Percentiles rank a stretch among this genome's conserved stretches.
Conservation (phyloP, 2,113 vertebrate species). For the Sitta europaea region DNA sequence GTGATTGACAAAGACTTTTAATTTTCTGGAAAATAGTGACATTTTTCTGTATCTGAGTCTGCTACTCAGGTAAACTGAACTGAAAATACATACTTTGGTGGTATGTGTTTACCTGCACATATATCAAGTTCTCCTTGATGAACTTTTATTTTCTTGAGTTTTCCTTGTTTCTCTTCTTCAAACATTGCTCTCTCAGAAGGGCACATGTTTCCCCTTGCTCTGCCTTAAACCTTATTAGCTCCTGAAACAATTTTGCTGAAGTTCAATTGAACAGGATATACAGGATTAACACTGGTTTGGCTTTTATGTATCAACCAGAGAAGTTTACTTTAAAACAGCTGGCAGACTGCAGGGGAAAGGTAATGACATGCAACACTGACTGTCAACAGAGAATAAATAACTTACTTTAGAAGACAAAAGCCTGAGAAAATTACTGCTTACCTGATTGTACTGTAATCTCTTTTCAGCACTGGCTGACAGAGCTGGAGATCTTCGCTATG, state of each 20-base stretch:
- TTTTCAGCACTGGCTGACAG: slow-evolving; percentile 94
- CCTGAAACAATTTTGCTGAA: not conserved
- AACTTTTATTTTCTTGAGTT: not conserved
- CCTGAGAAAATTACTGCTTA: not conserved
- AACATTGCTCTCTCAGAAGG: not conserved
- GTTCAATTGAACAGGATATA: not conserved
- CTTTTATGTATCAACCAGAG: not conserved
- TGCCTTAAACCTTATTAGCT: not conserved
- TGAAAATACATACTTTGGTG: not conserved
- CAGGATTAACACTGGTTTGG: not conserved
- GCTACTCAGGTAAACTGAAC: not conserved
- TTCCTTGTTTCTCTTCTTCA: not conserved
- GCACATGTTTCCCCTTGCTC: not conserved
- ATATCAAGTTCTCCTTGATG: not conserved
- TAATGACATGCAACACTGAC: not conserved
- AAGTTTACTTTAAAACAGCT: not conserved
- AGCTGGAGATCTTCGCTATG: slow-evolving; percentile 97
- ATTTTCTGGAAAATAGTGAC: not conserved
- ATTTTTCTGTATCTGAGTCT: not conserved
- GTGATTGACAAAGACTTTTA: not conserved
- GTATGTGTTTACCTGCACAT: not conserved
- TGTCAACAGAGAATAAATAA: not conserved
- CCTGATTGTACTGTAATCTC: slow-evolving; percentile 48
- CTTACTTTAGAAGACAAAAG: slow-evolving; percentile 2
- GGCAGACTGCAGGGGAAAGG: not conserved